Evolutionary conservation across 2,888 invertebrate species (phyloP), one percentile per base, ranked within the genome.

Genomic region (Autographa pulchrina): DNA sequence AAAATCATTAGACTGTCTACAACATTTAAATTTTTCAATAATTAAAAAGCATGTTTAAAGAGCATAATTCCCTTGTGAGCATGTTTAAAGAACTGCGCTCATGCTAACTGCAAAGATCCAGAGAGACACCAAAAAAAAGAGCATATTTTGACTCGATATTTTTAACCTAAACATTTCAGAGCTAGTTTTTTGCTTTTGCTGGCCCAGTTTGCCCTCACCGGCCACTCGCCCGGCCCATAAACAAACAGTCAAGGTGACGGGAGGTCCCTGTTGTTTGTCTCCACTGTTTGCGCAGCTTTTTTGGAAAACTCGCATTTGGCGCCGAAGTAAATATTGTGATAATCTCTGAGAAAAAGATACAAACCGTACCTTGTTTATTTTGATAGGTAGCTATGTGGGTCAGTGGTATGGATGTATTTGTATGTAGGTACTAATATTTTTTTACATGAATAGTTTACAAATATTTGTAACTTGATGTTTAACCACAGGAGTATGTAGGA

Each of bases 191-290:
- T 88, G 88, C 85, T 82, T 81, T 82, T 81, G 82, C 90, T 89
- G 85, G 85, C 83, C 69, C 71, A 35, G 43, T 54, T 32, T 38
- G 62, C 70, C 74, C 77, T 77, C 77, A 82, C 78, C 86, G 78
- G 72, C 70, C 69, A 66, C 76, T 73, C 72, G 52, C 65, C 65
- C 63, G 78, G 72, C 68, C 81, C 72, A 85, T 86, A 89, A 88
- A 89, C 84, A 90, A 88, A 91, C 89, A 88, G 86, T 77, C 86
- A 88, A 88, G 90, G 88, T 88, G 88, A 85, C 80, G 84, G 82
- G 75, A 87, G 85, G 81, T 84, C 74, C 76, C 69, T 80, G 72
- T 75, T 85, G 84, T 86, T 84, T 87, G 81, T 81, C 78, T 73
- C 62, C 48, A 70, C 72, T 87, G 85, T 85, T 87, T 77, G 74